Evolutionary conservation across 2,113 vertebrate genomes (phyloP), one percentile per base, ranked within the genome.

Genomic region (Pavo muticus): DNA sequence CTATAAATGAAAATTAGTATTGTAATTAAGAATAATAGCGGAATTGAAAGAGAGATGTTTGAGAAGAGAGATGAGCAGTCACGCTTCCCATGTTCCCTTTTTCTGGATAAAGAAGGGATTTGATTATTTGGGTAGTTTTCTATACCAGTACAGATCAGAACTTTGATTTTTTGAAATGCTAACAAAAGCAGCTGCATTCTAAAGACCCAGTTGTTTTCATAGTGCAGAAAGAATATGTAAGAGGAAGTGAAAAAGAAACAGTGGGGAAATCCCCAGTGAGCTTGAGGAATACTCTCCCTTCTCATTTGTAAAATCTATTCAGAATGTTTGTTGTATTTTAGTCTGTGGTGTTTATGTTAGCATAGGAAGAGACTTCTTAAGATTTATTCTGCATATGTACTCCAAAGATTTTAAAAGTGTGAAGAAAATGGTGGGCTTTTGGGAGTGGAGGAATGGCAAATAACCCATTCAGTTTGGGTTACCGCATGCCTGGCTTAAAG

Each of bases 151-250:
- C 47, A 60, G 48, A 82, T 83, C 19, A 75, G 88, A 77, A 78
- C 42, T 75, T 65, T 52, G 65, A 82, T 73, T 93, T 91, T 91
- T 64, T 88, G 91, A 77, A 94, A 85, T 35, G 8, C n/a, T 78
- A 1, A 60, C 64, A 82, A 80, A 85, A 84, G 48, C 52, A 85
- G 47, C 76, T 96, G 48, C 84, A 24, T 42, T 90, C 73, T 39
- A 15, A 54, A 88, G 39, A 88, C 47, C 25, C 44, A 63, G 15
- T 61, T 93, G 27, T 90, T 96, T 94, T 60, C 60, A 68, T 35
- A 48, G 24, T 59, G n/a, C 59, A 80, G 23, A 39, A 94, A 67
- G 70, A 73, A 47, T 5, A n/a, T 1, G 10, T 56, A n/a, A 88
- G 72, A 14, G 82, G 48, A 84, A 77, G 7, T 11, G 17, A 59